Conservation (phyloP, 2,888 invertebrate genomes). For the Barypeithes pellucidus region DNA sequence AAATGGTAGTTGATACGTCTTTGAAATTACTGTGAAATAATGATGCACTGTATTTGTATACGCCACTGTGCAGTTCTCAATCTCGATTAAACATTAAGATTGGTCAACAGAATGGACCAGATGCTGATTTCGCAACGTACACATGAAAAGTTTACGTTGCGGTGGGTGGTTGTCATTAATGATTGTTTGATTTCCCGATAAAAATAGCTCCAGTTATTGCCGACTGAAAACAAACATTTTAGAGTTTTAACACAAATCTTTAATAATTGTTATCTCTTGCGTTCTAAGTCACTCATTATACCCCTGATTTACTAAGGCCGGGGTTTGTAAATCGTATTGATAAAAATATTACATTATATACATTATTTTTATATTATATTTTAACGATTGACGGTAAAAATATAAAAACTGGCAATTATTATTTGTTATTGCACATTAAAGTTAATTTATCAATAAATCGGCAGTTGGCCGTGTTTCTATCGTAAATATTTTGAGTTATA, state of each 20-base stretch:
- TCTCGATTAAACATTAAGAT: slow-evolving; percentile 10
- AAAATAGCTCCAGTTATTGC: slow-evolving; percentile 18
- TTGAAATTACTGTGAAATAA: too few species aligned
- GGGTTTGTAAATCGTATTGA: too few species aligned
- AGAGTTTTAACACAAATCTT: slow-evolving; percentile 3
- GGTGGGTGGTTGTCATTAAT: slow-evolving; percentile 20
- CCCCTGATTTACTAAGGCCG: too few species aligned
- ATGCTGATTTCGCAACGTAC: slow-evolving; percentile 31
- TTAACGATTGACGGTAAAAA: not conserved
- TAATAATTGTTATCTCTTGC: too few species aligned
- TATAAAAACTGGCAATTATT: slow-evolving; percentile 4
- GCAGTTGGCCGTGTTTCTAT: slow-evolving; percentile 16
- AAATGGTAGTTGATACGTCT: too few species aligned
- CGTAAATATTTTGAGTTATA: slow-evolving; percentile 32
- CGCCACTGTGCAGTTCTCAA: slow-evolving; percentile 20
- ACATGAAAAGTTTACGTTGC: slow-evolving; percentile 15
- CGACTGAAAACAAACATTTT: not conserved
- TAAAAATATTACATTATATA: too few species aligned
- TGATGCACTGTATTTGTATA: not conserved
- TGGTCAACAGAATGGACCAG: slow-evolving; percentile 28
- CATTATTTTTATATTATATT: too few species aligned
- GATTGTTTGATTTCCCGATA: slow-evolving; percentile 31
- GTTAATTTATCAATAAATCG: slow-evolving; percentile 27
- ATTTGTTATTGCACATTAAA: slow-evolving; percentile 17
- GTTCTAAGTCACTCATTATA: too few species aligned